Evolutionary conservation across 2,113 vertebrate species (phyloP).

Genomic region (Polypterus bichir): DNA sequence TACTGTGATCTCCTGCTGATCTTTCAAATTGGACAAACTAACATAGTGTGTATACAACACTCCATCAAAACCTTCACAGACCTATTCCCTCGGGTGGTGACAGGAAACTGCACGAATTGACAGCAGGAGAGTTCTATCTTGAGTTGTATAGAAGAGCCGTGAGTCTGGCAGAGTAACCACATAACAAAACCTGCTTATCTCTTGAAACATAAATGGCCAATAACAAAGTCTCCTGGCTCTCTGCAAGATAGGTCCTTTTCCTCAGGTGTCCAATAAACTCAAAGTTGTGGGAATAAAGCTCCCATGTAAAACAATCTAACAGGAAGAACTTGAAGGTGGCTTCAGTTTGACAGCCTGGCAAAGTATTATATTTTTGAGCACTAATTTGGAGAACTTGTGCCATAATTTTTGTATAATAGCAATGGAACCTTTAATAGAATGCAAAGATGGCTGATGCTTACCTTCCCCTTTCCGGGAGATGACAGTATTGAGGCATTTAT

Average conservation of each 20-base stretch:
- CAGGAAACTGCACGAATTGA: constrained; percentile 14
- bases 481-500: too few relatives aligned
- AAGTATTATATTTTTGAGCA: neutral
- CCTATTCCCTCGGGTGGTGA: constrained; percentile 8
- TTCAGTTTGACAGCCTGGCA: neutral
- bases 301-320: neutral
- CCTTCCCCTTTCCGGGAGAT: too few relatives aligned
- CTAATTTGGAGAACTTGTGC: too few relatives aligned
- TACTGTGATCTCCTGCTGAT: too few relatives aligned
- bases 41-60: constrained; percentile 6
- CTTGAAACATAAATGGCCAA: constrained; percentile 18
- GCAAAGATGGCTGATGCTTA: too few relatives aligned
- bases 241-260: constrained; percentile 4
- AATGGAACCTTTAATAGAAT: too few relatives aligned
- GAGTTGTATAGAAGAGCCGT: constrained; percentile 6
- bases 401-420: too few relatives aligned
- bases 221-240: constrained; percentile 12
- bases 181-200: constrained; percentile 19
- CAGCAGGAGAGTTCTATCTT: constrained; percentile 8
- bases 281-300: constrained; percentile 1
- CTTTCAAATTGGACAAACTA: too few relatives aligned
- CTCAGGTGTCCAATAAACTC: constrained; percentile 12
- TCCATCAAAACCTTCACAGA: constrained; percentile 7
- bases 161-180: constrained; percentile 13
- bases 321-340: neutral